Evolutionary conservation across 2,113 vertebrate species (phyloP), one percentile per base, ranked within the genome.

Genomic region (Cacatua alba): DNA sequence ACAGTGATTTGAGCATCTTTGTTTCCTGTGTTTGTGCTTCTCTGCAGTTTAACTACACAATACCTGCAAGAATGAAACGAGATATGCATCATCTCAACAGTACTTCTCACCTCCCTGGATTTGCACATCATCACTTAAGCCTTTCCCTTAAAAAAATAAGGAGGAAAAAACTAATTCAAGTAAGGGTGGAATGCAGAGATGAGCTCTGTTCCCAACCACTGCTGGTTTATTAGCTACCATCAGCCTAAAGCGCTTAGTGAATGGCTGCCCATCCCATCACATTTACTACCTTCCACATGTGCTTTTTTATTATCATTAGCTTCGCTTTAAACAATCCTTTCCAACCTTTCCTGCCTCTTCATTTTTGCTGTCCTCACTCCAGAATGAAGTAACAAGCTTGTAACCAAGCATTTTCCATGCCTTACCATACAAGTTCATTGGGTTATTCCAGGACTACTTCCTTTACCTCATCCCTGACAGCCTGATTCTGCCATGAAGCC

Each of bases 271-370:
- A 94, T 82, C 90, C 95, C 93, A 84, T 43, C 90, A 60, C 46
- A 87, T 94, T 92, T 94, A 96, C 86, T 95, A 13, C 90, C 64
- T 94, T 92, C 69, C 95, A 92, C 79, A 87, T 95, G 70, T 89
- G 69, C 35, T 79, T 82, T 96, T 92, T 95, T 91, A 89, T 51
- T 78, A 80, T 96, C 77, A 82, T 92, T 89, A 94, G 81, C 69
- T 87, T 81, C 21, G 55, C 81, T 91, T 95, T 86, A 92, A 87
- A 87, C 78, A 57, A 82, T 81, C 77, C 51, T 53, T 88, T 65
- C 86, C 80, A 88, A 13, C 53, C 53, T 95, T 89, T 92, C 60
- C 84, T 17, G 60, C n/a, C 77, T 59, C 77, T 77, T 91, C 64
- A 74, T 70, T 91, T 90, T 67, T n/a, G 64, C 90, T 95, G 92